Evolutionary conservation across 64 coral and sea anemone genomes (phyloP), one percentile per base, ranked within the genome.

Genomic region (Dendrophyllia cribrosa): DNA sequence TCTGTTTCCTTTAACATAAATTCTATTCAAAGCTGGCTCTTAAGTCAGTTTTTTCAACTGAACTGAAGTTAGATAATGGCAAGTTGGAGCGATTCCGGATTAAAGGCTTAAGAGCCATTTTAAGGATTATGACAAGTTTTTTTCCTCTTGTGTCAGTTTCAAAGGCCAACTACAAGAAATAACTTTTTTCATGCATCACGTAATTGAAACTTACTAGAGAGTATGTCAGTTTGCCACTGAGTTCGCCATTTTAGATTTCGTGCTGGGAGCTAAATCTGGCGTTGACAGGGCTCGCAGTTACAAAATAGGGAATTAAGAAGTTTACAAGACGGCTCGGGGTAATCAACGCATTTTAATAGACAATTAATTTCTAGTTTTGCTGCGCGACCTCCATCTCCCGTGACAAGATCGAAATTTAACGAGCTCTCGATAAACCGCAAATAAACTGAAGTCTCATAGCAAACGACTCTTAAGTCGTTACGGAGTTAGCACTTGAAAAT

Each of bases 361-460:
- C 60, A 9, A 84, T 66, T 84, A 66, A 67, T 84, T 67, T 61
- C 43, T 67, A 84, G 60, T 67, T 62, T 84, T 84, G 48, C 45
- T 67, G 9, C 17, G 58, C n/a, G 20, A 4, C 62, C 19, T 51
- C 20, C 9, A 14, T 49, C 44, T 67, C 61, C 48, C 44, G 43
- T 68, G 80, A 84, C 80, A 84, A 84, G 43, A 84, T 68, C 80
- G 60, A 84, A 84, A 66, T 84, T 84, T 84, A 84, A 84, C 80
- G 80, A 84, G 60, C 80, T 84, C 80, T 84, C 46, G 80, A 84
- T 66, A 84, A 84, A 84, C 80, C 80, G 63, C 80, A 84, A 84
- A 84, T 84, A 84, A 84, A 68, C 80, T 84, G 62, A 84, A 68
- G 80, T 47, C 46, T 49, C 45, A 84, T 66, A 60, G 62, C 80